These are phyloP conservation scores for Oppia nitens DNA, from an alignment of 1,140 invertebrate genomes.

Conservation along the genomic window DNA sequence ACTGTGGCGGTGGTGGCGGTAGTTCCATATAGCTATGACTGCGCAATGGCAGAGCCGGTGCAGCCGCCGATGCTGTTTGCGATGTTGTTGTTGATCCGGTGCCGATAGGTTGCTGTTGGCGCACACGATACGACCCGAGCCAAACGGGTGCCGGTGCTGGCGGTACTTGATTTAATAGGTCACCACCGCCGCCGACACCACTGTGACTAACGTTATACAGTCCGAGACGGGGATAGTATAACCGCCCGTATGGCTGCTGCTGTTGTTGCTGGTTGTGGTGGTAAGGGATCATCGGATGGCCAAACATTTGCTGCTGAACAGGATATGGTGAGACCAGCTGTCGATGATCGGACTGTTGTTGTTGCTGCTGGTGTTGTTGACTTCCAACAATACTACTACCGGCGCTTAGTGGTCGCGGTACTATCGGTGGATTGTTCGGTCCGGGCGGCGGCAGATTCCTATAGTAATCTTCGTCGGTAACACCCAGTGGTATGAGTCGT, in stretches of 20 bases:
- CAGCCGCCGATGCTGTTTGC: no score
- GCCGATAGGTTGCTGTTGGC: neutral
- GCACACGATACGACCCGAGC: neutral
- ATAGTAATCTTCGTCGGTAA: constrained; percentile 49
- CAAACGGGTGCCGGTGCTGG: neutral
- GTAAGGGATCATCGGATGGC: neutral
- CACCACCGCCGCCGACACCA: no score
- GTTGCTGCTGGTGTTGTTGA: no score
- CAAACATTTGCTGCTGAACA: neutral
- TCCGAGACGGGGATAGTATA: neutral
- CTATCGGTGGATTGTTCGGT: no score
- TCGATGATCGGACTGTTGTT: neutral
- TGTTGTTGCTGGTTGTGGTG: neutral
- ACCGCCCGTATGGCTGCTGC: no score
- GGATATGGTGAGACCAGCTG: neutral
- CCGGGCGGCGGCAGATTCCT: constrained; percentile 53
- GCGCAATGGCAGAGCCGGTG: no score
- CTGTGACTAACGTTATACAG: neutral
- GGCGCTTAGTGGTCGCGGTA: constrained; percentile 25
- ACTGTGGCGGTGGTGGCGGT: neutral
- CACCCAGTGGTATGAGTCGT: constrained; percentile 35
- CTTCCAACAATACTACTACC: no score
- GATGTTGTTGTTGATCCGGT: no score
- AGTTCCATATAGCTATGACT: no score
- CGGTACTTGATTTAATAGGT: constrained; percentile 5